Evolutionary conservation across 2,888 invertebrate species (phyloP), one percentile per base, ranked within the genome.

Genomic region (Melanotus villosus): DNA sequence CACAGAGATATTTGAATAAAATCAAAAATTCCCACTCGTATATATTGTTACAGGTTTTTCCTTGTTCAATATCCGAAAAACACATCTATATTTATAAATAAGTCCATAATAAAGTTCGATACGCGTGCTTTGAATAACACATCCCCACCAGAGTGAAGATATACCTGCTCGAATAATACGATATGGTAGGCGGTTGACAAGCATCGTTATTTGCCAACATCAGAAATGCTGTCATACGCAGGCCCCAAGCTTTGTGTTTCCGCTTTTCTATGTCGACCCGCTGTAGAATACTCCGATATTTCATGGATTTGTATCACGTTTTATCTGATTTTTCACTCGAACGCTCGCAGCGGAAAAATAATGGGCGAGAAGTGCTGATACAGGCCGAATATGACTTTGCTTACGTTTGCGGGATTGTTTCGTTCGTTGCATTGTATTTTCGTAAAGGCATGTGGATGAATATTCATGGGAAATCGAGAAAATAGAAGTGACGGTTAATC

Each of bases 241-340:
- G 68, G 63, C 47, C 59, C 47, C 21, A 57, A 32, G 60, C 38
- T 64, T n/a, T n/a, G n/a, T 59, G 50, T 68, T 54, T 70, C 68
- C 57, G 47, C 64, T 47, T 65, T 64, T 60, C 56, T 54, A 67
- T 57, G 52, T 36, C 60, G 47, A 52, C 54, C 57, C 47, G 45
- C 52, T 57, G 36, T 36, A 50, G 45, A 68, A 60, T 52, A 52
- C 58, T 59, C 59, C 52, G 65, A 71, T 74, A 70, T 75, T 74
- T 73, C 71, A 65, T 58, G 69, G 75, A 76, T 77, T 76, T 75
- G 71, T 73, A 75, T 77, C 76, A 75, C 75, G 75, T 75, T 76
- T 73, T 75, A 76, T 77, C 72, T 73, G 77, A 78, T 76, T 75
- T 77, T 75, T 73, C 73, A 73, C 71, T 73, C 67, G 77, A 78